Evolutionary conservation across 2,113 vertebrate species (phyloP).

Genomic region (Melanostigma gelatinosum): DNA sequence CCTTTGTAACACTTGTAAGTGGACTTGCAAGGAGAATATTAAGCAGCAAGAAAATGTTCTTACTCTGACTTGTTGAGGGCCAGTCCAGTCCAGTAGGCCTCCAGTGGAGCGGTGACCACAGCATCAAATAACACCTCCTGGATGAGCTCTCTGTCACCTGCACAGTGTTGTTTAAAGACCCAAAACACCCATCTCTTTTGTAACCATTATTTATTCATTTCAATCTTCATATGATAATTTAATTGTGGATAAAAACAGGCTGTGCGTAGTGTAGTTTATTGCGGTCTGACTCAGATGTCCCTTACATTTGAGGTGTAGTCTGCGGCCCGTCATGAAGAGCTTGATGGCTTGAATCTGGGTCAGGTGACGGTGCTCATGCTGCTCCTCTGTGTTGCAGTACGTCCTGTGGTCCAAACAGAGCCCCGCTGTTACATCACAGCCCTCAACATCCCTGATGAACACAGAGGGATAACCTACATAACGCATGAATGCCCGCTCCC

Average conservation of each 20-base stretch:
- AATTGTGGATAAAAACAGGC: background rate
- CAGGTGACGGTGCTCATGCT: constrained; percentile 93
- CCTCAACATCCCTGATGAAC: constrained; percentile 48
- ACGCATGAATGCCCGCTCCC: constrained; percentile 65
- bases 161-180: constrained; percentile 23
- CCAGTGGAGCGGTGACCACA: constrained; percentile 95
- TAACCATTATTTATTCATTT: background rate
- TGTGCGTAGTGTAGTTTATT: background rate
- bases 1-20: background rate
- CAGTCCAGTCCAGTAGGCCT: constrained; percentile 97
- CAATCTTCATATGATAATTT: background rate
- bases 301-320: constrained; percentile 93
- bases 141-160: constrained; percentile 97
- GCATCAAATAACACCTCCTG: constrained; percentile 98
- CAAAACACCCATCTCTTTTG: background rate
- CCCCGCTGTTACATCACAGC: constrained; percentile 45
- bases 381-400: constrained; percentile 95
- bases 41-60: constrained; percentile 65
- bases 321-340: constrained; percentile 93
- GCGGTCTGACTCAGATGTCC: constrained; percentile 24
- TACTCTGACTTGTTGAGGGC: constrained; percentile 98
- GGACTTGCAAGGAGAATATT: background rate
- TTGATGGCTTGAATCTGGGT: constrained; percentile 95
- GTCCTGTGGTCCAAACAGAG: constrained; percentile 85
- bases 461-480: constrained; percentile 70